These are phyloP conservation scores for Platichthys stellatus DNA, from an alignment of 2,113 vertebrate species.

Conservation along the genomic window DNA sequence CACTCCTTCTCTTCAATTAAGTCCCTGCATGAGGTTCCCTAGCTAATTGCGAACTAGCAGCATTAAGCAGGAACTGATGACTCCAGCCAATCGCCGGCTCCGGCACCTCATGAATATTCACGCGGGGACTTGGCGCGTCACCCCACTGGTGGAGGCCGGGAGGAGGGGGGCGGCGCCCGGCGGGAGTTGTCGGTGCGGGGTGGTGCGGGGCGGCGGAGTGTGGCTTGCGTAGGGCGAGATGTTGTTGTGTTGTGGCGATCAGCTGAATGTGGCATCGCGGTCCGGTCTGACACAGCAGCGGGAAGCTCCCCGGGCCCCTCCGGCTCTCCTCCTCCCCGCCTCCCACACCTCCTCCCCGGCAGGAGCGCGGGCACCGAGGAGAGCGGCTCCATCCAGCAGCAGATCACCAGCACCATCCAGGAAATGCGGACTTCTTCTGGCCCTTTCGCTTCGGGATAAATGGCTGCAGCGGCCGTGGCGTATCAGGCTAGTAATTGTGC, in stretches of 20 bases:
- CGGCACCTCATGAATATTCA: conserved; percentile 74
- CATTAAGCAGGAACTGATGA: conserved; percentile 49
- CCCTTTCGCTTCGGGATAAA: conserved; percentile 74
- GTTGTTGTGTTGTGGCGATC: conserved; percentile 81
- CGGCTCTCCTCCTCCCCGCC: conserved; percentile 35
- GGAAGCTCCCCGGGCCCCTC: conserved; percentile 65
- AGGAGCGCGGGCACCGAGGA: conserved; percentile 45
- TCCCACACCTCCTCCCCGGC: background rate
- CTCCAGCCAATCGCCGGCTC: conserved; percentile 54
- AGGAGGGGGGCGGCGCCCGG: conserved; percentile 71
- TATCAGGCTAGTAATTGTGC: conserved; percentile 77
- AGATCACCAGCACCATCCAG: conserved; percentile 62
- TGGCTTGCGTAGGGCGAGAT: conserved; percentile 75
- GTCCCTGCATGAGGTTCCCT: conserved; percentile 10
- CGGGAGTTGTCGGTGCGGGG: conserved; percentile 72
- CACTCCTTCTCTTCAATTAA: background rate
- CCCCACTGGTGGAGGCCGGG: conserved; percentile 64
- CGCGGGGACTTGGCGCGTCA: conserved; percentile 29
- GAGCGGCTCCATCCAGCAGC: conserved; percentile 45
- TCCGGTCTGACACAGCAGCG: conserved; percentile 76
- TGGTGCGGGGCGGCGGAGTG: conserved; percentile 68
- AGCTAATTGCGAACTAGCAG: conserved; percentile 51
- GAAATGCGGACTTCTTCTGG: conserved; percentile 79
- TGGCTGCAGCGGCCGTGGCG: conserved; percentile 61
- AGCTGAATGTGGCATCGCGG: conserved; percentile 81